Percentiles rank a stretch among this genome's conserved stretches.
These are phyloP conservation scores for Latrodectus hesperus DNA, from an alignment of 2,888 invertebrate genomes.

Conservation along the genomic window DNA sequence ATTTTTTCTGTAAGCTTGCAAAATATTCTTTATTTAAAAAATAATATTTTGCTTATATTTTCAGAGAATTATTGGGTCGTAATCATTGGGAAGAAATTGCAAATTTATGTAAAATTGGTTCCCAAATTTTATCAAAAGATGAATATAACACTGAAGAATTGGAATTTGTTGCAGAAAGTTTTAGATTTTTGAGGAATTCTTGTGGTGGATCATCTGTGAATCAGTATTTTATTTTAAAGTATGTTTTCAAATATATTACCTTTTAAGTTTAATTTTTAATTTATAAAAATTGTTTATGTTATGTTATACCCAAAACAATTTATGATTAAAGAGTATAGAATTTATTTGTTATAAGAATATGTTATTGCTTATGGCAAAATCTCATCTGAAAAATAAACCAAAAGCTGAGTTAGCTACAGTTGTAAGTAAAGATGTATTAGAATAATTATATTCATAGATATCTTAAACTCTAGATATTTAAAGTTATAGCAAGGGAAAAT, in stretches of 20 bases:
- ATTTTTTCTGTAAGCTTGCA: neutral
- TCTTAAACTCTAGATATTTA: too few species aligned
- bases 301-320: neutral
- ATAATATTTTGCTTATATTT: neutral
- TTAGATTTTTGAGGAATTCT: constrained; percentile 50
- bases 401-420: too few species aligned
- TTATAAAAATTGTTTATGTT: neutral
- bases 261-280: neutral
- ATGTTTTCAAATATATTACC: neutral
- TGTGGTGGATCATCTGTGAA: constrained; percentile 39
- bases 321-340: too few species aligned
- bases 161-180: constrained; percentile 20
- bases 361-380: too few species aligned
- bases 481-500: too few species aligned
- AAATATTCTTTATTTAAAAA: neutral
- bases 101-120: neutral
- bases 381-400: too few species aligned
- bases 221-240: constrained; percentile 33
- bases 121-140: constrained; percentile 5
- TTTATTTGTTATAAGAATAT: too few species aligned
- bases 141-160: constrained; percentile 19
- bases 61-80: neutral
- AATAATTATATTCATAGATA: too few species aligned
- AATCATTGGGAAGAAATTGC: neutral
- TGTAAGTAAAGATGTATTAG: too few species aligned